phyloP scores from a whole-genome alignment of 1,140 invertebrate species.

The Belonocnema kinseyi region DNA sequence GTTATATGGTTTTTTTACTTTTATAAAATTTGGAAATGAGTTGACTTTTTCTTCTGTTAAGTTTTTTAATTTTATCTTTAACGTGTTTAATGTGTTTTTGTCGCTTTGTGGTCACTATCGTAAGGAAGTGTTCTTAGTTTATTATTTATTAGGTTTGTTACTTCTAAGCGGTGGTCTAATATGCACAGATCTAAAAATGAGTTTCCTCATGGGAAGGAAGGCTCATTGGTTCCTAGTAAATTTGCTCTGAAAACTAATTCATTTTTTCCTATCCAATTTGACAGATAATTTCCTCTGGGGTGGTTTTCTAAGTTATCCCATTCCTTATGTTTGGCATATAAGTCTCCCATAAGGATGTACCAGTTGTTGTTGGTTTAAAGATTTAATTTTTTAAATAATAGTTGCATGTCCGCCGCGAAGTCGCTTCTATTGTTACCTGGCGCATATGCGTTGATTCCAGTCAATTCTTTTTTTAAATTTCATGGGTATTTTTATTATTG shows the following conservation, averaged over 20 bases:
- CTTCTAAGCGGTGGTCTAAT: no score
- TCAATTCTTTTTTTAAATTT: not conserved
- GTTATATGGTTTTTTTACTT: no score
- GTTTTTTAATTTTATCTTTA: no score
- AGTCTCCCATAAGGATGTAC: constrained; percentile 5
- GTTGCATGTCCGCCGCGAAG: not conserved
- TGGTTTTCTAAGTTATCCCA: constrained; percentile 6
- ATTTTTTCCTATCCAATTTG: not conserved
- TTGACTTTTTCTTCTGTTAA: no score
- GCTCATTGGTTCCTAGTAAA: no score
- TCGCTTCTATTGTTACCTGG: not conserved
- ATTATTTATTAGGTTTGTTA: no score
- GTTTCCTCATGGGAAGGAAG: not conserved
- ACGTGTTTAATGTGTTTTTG: not conserved
- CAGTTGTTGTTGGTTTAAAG: not conserved
- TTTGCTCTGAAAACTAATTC: no score
- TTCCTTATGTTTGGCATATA: no score
- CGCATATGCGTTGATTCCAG: constrained; percentile 31
- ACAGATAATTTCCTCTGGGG: not conserved
- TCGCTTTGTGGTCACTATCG: constrained; percentile 29
- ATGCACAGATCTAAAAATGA: no score
- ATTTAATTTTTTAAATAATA: constrained; percentile 3
- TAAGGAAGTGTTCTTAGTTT: no score
- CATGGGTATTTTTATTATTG: no score
- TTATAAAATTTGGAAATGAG: no score